Evolutionary conservation across 2,888 invertebrate genomes (phyloP).

Genomic region (Tenodera sinensis): DNA sequence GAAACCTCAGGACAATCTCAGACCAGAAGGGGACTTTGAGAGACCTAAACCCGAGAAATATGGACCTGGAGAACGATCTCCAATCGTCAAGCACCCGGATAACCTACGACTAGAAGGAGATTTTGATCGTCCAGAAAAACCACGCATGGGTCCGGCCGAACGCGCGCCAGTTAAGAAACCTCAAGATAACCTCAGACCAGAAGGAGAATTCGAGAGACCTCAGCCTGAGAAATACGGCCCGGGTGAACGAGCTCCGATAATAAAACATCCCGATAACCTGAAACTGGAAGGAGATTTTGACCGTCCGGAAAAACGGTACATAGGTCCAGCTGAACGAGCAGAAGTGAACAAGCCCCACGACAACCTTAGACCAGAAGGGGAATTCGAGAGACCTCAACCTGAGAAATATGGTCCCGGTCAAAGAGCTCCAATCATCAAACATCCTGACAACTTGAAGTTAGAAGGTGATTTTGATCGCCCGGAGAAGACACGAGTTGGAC

Average conservation of each 20-base stretch:
- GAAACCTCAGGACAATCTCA: conserved; percentile 44
- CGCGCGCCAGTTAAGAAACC: conserved; percentile 37
- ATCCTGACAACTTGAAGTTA: conserved; percentile 13
- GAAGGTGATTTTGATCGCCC: conserved; percentile 34
- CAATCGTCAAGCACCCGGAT: conserved; percentile 41
- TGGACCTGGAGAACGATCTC: conserved; percentile 34
- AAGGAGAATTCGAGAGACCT: conserved; percentile 51
- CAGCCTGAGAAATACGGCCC: conserved; percentile 44
- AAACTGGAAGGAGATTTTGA: conserved; percentile 37
- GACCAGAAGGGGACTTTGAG: conserved; percentile 50
- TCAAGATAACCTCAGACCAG: conserved; percentile 50
- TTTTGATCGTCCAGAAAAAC: conserved; percentile 43
- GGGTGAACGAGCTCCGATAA: conserved; percentile 40
- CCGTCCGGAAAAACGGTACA: conserved; percentile 30
- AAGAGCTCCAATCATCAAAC: conserved; percentile 31
- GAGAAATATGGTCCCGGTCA: conserved; percentile 26
- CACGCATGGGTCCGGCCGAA: conserved; percentile 48
- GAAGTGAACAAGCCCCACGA: conserved; percentile 38
- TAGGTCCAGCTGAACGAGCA: conserved; percentile 44
- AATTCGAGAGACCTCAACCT: conserved; percentile 42
- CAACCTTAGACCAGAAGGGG: conserved; percentile 35
- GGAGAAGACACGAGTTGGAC: conserved; percentile 30
- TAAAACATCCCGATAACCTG: conserved; percentile 42
- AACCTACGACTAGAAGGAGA: conserved; percentile 52
- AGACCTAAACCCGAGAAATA: conserved; percentile 39